Base-by-base conservation (phyloP, 2,888 invertebrate genomes). In the Netelia fuscicornis region DNA sequence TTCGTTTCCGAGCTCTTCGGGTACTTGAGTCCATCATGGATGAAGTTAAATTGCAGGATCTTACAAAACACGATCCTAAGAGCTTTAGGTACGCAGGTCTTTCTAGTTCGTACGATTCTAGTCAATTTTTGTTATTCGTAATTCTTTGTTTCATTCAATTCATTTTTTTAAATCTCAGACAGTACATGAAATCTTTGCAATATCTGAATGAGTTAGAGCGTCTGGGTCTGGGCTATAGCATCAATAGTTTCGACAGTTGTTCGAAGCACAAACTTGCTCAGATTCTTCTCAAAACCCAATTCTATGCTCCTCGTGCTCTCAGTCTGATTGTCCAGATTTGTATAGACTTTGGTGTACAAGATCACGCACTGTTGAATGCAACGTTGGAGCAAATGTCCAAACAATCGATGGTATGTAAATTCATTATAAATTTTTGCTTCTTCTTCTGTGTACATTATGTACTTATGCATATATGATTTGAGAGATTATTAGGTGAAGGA, bases 171-270 rank as follows among this genome's bases (percentile, higher is more conserved):
- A 68, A 74, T 89, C 89, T 65, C 87, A 94, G 94, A 68, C 86
- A 90, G 48, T 89, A 92, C 54, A 91, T 92, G 88, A 91, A 91
- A 81, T 87, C 90, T 48, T 87, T 94, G 78, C 89, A 90, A 75
- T 94, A 94, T 80, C 82, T 93, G 20, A 89, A 90, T 37, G 92
- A 92, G 88, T 82, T 94, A 48, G 93, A 94, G 87, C 89, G 88
- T 44, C 88, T 93, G 23, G 94, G 94, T 42, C 85, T 94, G 52
- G 88, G 88, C 25, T 94, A 93, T 79, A 92, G 88, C n/a, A 81
- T 91, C 42, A 85, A 77, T 11, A 89, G 91, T 68, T 94, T 94
- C 80, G 90, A 92, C 62, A 81, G 23, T 10, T 88, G 89, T 79
- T 87, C 89, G 2, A 93, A 92, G 81, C 70, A 82, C 2, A 90